Base-by-base conservation (phyloP, 2,888 invertebrate species). In the Stegophylla sp. region DNA sequence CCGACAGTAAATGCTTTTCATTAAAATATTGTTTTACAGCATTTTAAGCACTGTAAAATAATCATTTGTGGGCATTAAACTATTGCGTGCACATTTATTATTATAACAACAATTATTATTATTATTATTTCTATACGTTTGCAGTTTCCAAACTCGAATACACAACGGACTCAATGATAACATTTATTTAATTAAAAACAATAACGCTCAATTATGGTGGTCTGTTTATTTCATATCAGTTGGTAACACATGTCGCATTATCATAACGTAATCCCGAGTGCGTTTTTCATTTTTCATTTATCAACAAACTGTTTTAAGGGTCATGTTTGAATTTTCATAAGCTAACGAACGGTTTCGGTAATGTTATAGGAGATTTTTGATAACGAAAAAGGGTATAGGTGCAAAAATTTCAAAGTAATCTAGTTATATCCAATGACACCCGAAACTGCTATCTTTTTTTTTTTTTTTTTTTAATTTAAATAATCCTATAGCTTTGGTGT, bases 401-500 rank as follows among this genome's bases (percentile, higher is more conserved):
- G 20, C 4, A 9, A 9, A 53, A n/a, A 53, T 23, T 12, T 20
- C 15, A 7, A 34, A 34, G 34, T 67, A n/a, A 48, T 67, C 48
- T 53, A 53, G 41, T 41, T 71, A 71, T 71, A 71, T 48, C 10
- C 10, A 23, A 53, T 56, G 23, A 56, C 23, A 56, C 43, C 23
- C 69, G 34, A 71, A 53, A 9, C n/a, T n/a, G n/a, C 17, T 43
- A 17, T 72, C 7, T 3, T 1, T 5, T 72, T 56, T 43, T 56
- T 23, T 23, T 41, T 4, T 59, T 41, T 26, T 3, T 17, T 26
- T 59, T 73, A 59, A 73, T 73, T 59, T 13, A 43, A 43, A 59
- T 59, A 59, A 73, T 73, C 59, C 43, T 10, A n/a, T n/a, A 73
- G 43, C 43, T 59, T 59, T 26, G n/a, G 45, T 26, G n/a, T 59